Base-by-base conservation (phyloP, 2,888 invertebrate genomes). In the Amblyjoppa proteus region DNA sequence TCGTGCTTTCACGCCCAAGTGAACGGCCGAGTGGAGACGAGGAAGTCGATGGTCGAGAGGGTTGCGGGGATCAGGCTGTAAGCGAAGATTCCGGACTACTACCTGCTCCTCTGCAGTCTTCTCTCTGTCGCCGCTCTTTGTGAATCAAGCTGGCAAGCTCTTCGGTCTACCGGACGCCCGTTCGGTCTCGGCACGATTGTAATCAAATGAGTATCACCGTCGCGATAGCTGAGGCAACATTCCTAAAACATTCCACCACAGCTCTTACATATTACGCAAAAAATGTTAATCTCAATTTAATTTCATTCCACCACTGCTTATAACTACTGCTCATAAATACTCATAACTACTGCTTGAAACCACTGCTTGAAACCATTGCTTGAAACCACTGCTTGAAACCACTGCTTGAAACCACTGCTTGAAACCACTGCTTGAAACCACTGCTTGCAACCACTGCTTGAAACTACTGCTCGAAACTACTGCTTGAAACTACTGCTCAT, bases 1-100 rank as follows among this genome's bases (percentile, higher is more conserved):
- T 76, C 68, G 70, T 64, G 80, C 77, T 83, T 86, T 86, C 80
- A 83, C 75, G 83, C 80, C 66, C 83, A 80, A 81, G 68, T 77
- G 61, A 77, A 75, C 83, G 80, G 70, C 28, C 73, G 74, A 66
- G 80, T 74, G 41, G 77, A 74, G 66, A 71, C 5, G 68, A 80
- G 58, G 45, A 78, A 68, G 69, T 69, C 68, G 38, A 38, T 28
- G 68, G 53, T 28, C 16, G 68, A 68, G 53, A 77, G 53, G 41
- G 51, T 28, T 34, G 11, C 11, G 13, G 31, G 13, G 20, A 7
- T 38, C 61, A 49, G 51, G 20, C 38, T 53, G 64, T 31, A 71
- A 78, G 28, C 31, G 31, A 61, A 61, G 61, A 61, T 16, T 31
- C 61, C 38, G 41, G 41, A 68, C 45, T 5, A 28, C 61, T 31